Conservation (phyloP, 2,888 invertebrate genomes). For the Rhynchonema sp. region DNA sequence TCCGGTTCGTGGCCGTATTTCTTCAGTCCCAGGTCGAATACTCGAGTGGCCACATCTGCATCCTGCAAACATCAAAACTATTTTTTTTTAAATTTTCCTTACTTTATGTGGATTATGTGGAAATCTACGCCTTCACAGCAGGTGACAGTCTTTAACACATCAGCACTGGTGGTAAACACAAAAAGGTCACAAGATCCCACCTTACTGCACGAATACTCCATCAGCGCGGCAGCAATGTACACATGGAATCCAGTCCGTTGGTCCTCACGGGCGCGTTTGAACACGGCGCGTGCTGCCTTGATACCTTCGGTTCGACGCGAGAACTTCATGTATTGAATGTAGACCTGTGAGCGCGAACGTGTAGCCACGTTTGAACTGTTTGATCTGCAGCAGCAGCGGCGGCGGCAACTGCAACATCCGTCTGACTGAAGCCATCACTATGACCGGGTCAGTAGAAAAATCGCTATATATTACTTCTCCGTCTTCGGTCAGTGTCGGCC, state of each 20-base stretch:
- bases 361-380: neutral
- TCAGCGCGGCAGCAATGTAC: constrained; percentile 83
- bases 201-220: constrained; percentile 98
- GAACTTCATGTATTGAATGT: constrained; percentile 98
- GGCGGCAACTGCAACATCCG: no score
- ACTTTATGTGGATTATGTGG: no score
- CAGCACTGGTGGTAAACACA: no score
- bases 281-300: constrained; percentile 77
- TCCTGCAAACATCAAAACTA: no score
- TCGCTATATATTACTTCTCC: no score
- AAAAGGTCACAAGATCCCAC: constrained; percentile 16
- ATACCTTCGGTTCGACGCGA: constrained; percentile 90
- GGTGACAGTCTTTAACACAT: no score
- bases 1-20: constrained; percentile 86
- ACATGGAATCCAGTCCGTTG: constrained; percentile 62
- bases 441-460: no score
- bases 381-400: no score
- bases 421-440: no score
- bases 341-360: constrained; percentile 44
- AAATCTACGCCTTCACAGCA: no score
- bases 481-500: no score
- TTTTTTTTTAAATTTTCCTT: no score
- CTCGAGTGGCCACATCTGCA: constrained; percentile 80
- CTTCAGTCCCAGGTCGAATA: constrained; percentile 90
- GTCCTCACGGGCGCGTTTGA: constrained; percentile 87